Evolutionary conservation across 2,113 vertebrate genomes (phyloP).

Genomic region (Gavialis gangeticus): DNA sequence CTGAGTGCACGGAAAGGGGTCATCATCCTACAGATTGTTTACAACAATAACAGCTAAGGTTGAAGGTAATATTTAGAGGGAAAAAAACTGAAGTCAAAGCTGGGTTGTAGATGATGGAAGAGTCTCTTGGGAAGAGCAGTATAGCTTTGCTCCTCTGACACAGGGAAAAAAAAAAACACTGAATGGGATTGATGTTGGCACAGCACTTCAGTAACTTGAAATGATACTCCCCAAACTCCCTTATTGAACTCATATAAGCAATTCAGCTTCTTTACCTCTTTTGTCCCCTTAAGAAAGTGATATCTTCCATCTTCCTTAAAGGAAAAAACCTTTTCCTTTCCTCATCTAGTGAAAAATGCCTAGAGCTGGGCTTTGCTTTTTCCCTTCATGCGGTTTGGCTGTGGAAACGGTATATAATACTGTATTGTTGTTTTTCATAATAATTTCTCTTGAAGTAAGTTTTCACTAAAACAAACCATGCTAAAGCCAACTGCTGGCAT

Average conservation of each 20-base stretch:
- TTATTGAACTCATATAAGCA: constrained; percentile 15
- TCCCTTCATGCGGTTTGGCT: neutral
- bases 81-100: neutral
- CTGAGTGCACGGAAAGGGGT: neutral
- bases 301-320: neutral
- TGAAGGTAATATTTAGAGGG: neutral
- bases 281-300: neutral
- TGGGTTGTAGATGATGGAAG: constrained; percentile 46
- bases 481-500: constrained; percentile 38
- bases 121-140: constrained; percentile 30
- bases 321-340: neutral
- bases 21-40: constrained; percentile 1
- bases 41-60: constrained; percentile 14
- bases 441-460: neutral
- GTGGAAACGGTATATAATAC: neutral
- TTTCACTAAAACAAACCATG: constrained; percentile 11
- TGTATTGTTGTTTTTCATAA: neutral
- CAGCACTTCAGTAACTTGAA: constrained; percentile 40
- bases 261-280: neutral
- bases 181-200: constrained; percentile 61
- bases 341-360: neutral
- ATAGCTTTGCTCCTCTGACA: constrained; percentile 27
- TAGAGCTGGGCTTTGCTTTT: neutral
- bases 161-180: neutral
- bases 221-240: neutral